A percentile compares a stretch with the other conserved stretches of the same genome.
Evolutionary conservation across 92 coral and sea anemone species (phyloP).

Genomic region (Bergia puertoricense): DNA sequence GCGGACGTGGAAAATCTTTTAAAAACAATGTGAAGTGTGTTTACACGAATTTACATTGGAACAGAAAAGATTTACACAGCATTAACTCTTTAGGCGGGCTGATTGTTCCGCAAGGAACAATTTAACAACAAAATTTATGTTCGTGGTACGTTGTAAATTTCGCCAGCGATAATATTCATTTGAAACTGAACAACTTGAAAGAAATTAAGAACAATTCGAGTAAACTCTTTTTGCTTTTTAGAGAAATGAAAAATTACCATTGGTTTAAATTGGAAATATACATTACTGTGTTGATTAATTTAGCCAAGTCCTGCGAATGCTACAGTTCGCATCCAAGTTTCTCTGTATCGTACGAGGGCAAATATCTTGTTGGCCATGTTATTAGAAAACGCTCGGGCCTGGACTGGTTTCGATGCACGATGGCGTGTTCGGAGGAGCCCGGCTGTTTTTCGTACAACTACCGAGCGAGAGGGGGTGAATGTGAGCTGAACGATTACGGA

Average conservation of each 20-base stretch:
- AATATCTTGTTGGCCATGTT: constrained; percentile 16
- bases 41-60: background rate
- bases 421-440: constrained; percentile 8
- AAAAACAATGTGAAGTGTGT: background rate
- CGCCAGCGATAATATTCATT: background rate
- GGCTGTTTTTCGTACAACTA: constrained; percentile 14
- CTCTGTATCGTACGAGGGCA: background rate
- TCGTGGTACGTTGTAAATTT: background rate
- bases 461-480: constrained; percentile 6
- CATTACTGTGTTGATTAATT: background rate
- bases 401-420: constrained; percentile 13
- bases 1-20: background rate
- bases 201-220: background rate
- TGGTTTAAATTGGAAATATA: background rate
- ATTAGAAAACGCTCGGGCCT: constrained; percentile 18
- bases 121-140: background rate
- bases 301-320: background rate
- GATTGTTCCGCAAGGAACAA: background rate
- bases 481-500: constrained; percentile 19
- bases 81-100: background rate
- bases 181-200: background rate
- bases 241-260: background rate
- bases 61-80: background rate
- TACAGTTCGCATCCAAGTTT: background rate
- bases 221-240: background rate